Evolutionary conservation across 2,888 invertebrate species (phyloP).

Genomic region (Tetrapedia diversipes): DNA sequence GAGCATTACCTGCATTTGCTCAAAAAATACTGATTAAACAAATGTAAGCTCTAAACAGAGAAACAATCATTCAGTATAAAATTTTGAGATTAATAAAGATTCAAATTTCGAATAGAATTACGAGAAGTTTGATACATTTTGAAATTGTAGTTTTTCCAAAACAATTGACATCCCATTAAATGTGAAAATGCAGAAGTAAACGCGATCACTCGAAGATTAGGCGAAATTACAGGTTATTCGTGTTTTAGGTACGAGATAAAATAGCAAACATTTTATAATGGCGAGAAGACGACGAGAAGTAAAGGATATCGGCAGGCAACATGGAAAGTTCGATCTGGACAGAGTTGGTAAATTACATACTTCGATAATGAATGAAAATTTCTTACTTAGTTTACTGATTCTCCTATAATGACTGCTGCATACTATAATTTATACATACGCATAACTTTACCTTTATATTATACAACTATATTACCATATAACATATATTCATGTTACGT

Average conservation of each 20-base stretch:
- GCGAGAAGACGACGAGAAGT: neutral
- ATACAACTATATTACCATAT: no score
- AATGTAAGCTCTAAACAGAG: no score
- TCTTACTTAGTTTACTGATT: no score
- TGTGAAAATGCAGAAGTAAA: neutral
- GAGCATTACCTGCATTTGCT: neutral
- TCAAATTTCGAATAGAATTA: no score
- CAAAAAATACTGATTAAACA: neutral
- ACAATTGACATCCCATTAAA: slow-evolving; percentile 11
- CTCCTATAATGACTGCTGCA: no score
- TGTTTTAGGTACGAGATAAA: neutral
- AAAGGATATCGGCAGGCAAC: slow-evolving; percentile 37
- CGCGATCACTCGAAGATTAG: no score
- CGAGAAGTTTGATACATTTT: no score
- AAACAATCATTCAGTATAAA: no score
- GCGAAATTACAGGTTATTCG: slow-evolving; percentile 45
- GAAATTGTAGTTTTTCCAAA: slow-evolving; percentile 7
- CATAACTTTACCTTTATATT: no score
- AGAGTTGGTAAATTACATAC: slow-evolving; percentile 73
- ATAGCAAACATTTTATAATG: slow-evolving; percentile 17
- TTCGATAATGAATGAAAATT: neutral
- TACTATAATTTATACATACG: no score
- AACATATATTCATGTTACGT: no score
- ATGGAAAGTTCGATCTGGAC: slow-evolving; percentile 74
- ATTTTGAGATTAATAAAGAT: no score